phyloP scores from a whole-genome alignment of 2,113 vertebrate genomes.

The Euleptes europaea region DNA sequence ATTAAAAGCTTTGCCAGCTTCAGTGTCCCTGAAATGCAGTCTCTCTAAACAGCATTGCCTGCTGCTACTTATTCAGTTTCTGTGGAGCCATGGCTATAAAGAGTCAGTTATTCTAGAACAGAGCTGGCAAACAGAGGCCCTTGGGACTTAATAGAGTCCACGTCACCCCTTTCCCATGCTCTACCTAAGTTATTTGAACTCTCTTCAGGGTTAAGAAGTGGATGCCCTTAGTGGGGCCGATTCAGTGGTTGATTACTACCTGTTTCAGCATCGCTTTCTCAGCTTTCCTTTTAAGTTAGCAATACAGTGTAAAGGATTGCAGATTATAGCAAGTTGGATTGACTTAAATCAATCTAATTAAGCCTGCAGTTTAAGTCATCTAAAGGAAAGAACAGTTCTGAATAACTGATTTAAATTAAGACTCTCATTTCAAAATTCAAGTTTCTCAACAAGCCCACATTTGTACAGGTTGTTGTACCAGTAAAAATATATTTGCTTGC shows the following conservation, averaged over 20 bases:
- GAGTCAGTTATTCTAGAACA: constrained; percentile 1
- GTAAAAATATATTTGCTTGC: no score
- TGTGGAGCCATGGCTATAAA: constrained; percentile 1
- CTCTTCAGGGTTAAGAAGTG: background rate
- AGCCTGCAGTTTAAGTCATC: background rate
- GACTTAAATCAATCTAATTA: no score
- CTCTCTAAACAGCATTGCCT: constrained; percentile 30
- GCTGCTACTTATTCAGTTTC: background rate
- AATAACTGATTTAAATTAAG: no score
- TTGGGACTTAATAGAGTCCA: background rate
- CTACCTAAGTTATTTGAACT: background rate
- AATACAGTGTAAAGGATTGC: background rate
- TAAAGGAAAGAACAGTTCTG: no score
- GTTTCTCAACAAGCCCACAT: no score
- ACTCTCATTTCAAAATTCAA: no score
- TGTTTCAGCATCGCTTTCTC: background rate
- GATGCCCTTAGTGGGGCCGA: no score
- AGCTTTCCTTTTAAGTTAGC: background rate
- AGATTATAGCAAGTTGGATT: no score
- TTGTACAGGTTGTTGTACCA: no score
- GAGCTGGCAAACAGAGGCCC: background rate
- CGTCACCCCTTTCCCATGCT: background rate
- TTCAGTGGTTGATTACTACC: background rate
- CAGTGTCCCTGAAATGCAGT: constrained; percentile 34
- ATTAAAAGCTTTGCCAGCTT: constrained; percentile 52